Base-by-base conservation (phyloP, 2,888 invertebrate species). In the Tortricodes alternella region DNA sequence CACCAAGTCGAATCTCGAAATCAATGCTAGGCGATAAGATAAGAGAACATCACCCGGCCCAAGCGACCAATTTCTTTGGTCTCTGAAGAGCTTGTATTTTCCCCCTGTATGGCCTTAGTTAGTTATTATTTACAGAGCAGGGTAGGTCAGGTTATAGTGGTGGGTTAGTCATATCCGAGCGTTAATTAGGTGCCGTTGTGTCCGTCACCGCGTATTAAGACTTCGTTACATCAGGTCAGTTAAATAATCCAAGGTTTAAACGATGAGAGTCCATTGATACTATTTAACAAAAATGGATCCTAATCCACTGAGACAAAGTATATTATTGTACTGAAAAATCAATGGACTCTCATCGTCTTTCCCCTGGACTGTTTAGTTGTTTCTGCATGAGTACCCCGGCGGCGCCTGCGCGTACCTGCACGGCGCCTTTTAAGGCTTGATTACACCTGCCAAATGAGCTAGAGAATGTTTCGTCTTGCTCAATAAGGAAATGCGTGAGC, bases 181-280 rank as follows among this genome's bases (percentile, higher is more conserved):
- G 80, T 86, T 90, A 90, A 89, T 90, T 90, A 89, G 89, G 81
- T 78, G 82, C 73, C 79, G 79, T 82, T 81, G 85, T 85, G 84
- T 84, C 87, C 88, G 89, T 90, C 89, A 83, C 66, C 67, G 77
- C 79, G 79, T 78, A 88, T 90, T 89, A 89, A 80, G 78, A 71
- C 74, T 76, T 83, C 89, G 86, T 85, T 90, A 83, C 88, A 88
- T 90, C 90, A 90, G 83, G 68, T 68, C 64, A 73, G 76, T n/a
- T n/a, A n/a, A n/a, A n/a, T n/a, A n/a, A n/a, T n/a, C n/a, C n/a
- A n/a, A n/a, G n/a, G n/a, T n/a, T n/a, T n/a, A n/a, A n/a, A n/a
- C n/a, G n/a, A n/a, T n/a, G n/a, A n/a, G n/a, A n/a, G n/a, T n/a
- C n/a, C n/a, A n/a, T n/a, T n/a, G n/a, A n/a, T n/a, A n/a, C n/a